Evolutionary conservation across 2,797 vertebrate species (phyloP), one percentile per base, ranked within the genome.

Genomic region (Vultur gryphus): DNA sequence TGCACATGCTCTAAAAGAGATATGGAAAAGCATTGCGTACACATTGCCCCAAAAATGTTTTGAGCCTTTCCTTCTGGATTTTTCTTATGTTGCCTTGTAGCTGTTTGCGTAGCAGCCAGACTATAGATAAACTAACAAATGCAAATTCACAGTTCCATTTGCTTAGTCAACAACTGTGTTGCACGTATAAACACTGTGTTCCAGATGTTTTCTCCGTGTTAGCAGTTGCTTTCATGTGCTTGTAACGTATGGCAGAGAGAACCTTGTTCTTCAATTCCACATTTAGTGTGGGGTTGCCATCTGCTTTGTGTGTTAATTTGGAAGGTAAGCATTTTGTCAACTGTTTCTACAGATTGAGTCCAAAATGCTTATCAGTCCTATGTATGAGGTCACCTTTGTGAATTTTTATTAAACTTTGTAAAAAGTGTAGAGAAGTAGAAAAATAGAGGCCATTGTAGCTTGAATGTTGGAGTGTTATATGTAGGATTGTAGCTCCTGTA

Each of bases 171-270:
- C 80, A 92, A 35, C 85, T 49, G n/a, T 83, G 37, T 75, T 90
- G 80, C 46, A 18, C 79, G 77, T 64, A 87, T 57, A 90, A 93
- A 71, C 29, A 9, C 31, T 55, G 14, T 58, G 31, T 35, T 76
- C 77, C 91, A 94, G 91, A 84, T 96, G 90, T 92, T 96, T 94
- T 89, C 37, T 71, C 81, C 81, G 89, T 87, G 66, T 88, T 91
- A 91, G 77, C 39, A 49, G 43, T 76, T 62, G 41, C 59, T 93
- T 89, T 90, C 29, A 6, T 61, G 35, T 62, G 48, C n/a, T 79
- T 44, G 13, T 62, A 51, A 48, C 0, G 4, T 52, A 33, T 49
- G 51, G 62, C 88, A 87, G 73, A 73, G 37, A 70, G 55, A 84
- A 54, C 25, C 48, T 78, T 73, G 20, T 17, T 88, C 59, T 79